Conservation (phyloP, 2,888 invertebrate genomes). For the Lochmaea capreae region DNA sequence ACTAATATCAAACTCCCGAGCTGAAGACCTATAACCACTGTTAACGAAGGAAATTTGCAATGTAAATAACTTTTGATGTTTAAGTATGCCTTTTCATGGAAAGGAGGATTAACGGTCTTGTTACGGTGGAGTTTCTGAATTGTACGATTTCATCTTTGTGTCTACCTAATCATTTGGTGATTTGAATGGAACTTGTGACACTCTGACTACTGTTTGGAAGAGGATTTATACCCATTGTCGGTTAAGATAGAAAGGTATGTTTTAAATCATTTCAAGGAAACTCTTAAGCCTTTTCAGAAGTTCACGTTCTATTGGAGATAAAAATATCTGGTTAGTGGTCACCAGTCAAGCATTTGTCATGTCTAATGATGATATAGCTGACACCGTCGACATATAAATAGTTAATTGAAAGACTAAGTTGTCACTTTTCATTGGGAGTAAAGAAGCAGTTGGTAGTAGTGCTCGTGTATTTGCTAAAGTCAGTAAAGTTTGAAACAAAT, state of each 20-base stretch:
- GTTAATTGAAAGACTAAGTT: no score
- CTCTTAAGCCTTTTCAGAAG: no score
- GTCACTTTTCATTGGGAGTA: no score
- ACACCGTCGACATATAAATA: no score
- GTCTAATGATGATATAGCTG: no score
- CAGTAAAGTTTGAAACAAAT: no score
- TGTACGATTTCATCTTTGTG: slow-evolving; percentile 49
- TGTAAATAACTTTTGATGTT: slow-evolving; percentile 51
- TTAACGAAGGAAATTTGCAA: slow-evolving; percentile 47
- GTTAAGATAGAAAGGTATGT: background rate
- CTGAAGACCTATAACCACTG: background rate
- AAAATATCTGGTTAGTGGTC: no score
- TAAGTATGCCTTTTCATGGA: slow-evolving; percentile 49
- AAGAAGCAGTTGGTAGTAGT: no score
- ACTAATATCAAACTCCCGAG: background rate
- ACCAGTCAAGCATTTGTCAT: no score
- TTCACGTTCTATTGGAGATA: no score
- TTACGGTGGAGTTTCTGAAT: slow-evolving; percentile 45
- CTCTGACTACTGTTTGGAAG: background rate
- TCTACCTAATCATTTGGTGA: slow-evolving; percentile 3
- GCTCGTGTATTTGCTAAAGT: no score
- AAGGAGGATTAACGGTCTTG: slow-evolving; percentile 50
- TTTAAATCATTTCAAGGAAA: no score
- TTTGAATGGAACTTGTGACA: background rate
- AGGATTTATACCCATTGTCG: background rate